Evolutionary conservation across 2,888 invertebrate genomes (phyloP), one percentile per base, ranked within the genome.

Genomic region (Margaritifera margaritifera): DNA sequence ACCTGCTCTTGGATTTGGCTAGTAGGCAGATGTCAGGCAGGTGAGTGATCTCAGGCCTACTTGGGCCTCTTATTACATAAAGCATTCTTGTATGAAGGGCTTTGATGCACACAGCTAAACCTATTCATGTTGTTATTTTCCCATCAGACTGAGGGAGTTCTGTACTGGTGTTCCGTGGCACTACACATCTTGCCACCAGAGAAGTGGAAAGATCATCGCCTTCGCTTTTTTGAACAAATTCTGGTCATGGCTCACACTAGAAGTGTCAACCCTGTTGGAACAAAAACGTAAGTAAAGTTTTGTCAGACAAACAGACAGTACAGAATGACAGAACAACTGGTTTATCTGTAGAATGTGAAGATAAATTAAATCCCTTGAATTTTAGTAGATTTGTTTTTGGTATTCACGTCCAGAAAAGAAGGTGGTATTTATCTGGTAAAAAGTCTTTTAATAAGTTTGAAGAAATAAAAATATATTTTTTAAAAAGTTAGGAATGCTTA

Each of bases 91-190:
- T 42, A 15, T 42, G 4, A 15, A 42, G 42, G 19, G n/a, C 4
- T 55, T 27, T 19, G 25, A 27, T n/a, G 22, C 50, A 42, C 11
- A 42, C 42, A 42, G 15, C 42, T 42, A 42, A 42, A 42, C 15
- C 2, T 42, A 42, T 42, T 42, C 11, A 42, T 56, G 6, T 76
- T 56, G 6, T 76, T 77, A 42, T 42, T 42, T 42, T 42, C 15
- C 15, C 11, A 11, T 6, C 81, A 90, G 90, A 94, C 96, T 0
- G 98, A 98, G 84, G 96, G 97, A 0, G 95, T 97, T 6, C 92
- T 96, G n/a, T 98, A 96, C 91, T 96, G 94, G 93, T 91, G 94
- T 66, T 94, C 94, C 5, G 92, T 98, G 87, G 94, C 95, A 65
- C 90, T 97, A 56, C 92, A 96, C 69, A 91, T 98, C 57, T 93